Base-by-base conservation (phyloP, 2,113 vertebrate genomes). In the Gambusia affinis region DNA sequence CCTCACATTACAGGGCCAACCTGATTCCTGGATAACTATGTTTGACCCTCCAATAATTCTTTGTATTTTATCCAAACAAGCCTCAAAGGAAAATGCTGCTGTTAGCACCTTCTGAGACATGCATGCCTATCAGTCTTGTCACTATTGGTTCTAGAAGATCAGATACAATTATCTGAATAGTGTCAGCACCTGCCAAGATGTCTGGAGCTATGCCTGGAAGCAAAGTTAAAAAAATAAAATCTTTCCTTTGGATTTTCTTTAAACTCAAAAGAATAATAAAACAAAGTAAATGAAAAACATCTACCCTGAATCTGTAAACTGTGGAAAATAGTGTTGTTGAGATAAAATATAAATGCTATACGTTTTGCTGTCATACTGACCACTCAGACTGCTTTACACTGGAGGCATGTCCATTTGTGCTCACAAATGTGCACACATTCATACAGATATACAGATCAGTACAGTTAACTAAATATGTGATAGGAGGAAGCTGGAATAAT, bases 131-230 rank as follows among this genome's bases (percentile, higher is more conserved):
- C 24, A n/a, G 51, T n/a, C 5, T 24, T 54, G 19, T 57, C 22
- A 57, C 17, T 57, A 24, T 57, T 57, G 51, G 51, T 57, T 57
- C 22, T 29, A 4, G 39, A 22, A 42, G 39, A 51, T 67, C 27
- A 42, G 27, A 65, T 31, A n/a, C 60, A 51, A 60, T 30, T 37
- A 70, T 61, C 4, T 66, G 60, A n/a, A 12, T 61, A 12, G 42
- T 33, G 60, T 67, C 61, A 19, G 42, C 37, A 77, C 37, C 65
- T 71, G 60, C 57, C 64, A 78, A 68, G 12, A 12, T 33, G 66
- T 24, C 33, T 82, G 79, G 75, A 79, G 31, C 33, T 67, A 51
- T 83, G 80, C 61, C 82, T 61, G 1, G 22, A 22, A 78, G 67
- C 74, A 85, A 72, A 77, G 64, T 76, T 69, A 67, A 72, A 27